Conservation (phyloP, 1,140 invertebrate species). For the Aphelenchoides besseyi region DNA sequence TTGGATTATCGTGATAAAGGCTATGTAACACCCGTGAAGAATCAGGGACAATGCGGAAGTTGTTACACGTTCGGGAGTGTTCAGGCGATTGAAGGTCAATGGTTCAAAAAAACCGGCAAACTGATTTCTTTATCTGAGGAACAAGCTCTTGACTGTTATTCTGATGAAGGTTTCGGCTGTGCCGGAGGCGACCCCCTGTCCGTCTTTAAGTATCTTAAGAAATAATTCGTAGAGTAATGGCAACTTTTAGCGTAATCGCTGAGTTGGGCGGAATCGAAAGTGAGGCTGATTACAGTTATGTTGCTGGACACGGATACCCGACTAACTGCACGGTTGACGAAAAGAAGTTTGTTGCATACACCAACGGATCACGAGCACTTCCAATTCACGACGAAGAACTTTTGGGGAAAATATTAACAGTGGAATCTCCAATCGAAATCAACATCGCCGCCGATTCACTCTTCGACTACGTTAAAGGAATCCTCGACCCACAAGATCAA, state of each 20-base stretch:
- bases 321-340: neutral
- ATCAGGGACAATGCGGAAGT: constrained; percentile 75
- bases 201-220: no score
- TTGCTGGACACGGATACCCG: neutral
- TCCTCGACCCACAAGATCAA: constrained; percentile 4
- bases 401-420: neutral
- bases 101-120: constrained; percentile 76
- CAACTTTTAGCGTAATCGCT: neutral
- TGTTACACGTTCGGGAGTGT: constrained; percentile 97
- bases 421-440: constrained; percentile 1
- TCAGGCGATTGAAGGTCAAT: constrained; percentile 90
- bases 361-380: neutral
- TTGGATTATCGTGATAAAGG: constrained; percentile 75
- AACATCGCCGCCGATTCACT: constrained; percentile 11
- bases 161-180: neutral
- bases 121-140: constrained; percentile 88
- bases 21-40: constrained; percentile 78
- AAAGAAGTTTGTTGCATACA: constrained; percentile 5
- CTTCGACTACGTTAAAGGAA: neutral
- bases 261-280: neutral
- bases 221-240: no score
- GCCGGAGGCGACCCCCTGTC: neutral
- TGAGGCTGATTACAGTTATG: neutral
- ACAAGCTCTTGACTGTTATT: constrained; percentile 75
- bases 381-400: constrained; percentile 14